A percentile compares a stretch with the other conserved stretches of the same genome.
phyloP scores from a whole-genome alignment of 2,797 vertebrate genomes.

The Coregonus suidteri region DNA sequence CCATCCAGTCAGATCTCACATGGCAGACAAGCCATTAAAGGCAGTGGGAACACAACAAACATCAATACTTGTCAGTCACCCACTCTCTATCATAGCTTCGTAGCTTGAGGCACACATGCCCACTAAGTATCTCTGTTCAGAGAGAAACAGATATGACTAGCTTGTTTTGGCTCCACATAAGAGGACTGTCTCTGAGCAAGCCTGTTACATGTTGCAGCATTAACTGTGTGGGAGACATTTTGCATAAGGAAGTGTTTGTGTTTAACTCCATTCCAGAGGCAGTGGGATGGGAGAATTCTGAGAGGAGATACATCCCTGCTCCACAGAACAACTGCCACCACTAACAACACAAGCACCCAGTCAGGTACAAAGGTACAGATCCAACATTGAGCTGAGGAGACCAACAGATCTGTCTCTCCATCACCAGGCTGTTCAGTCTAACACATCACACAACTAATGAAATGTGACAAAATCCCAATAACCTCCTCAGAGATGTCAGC shows the following conservation, averaged over 20 bases:
- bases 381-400: neutral
- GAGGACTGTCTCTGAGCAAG: neutral
- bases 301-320: neutral
- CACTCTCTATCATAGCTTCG: neutral
- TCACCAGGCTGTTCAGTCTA: neutral
- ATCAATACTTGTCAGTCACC: neutral
- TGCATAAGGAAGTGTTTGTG: neutral
- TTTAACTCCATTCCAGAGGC: neutral
- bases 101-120: neutral
- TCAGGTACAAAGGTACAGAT: neutral
- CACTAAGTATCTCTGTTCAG: neutral
- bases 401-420: neutral
- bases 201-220: neutral
- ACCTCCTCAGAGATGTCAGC: neutral
- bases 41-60: neutral
- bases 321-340: neutral
- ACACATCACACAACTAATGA: neutral
- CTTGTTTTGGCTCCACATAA: neutral
- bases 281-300: neutral
- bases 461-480: neutral
- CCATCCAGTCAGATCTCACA: neutral
- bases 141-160: neutral
- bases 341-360: neutral
- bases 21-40: slow-evolving; percentile 2
- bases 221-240: neutral